Percentiles rank a stretch among this genome's conserved stretches.
Evolutionary conservation across 2,888 invertebrate species (phyloP).

Genomic region (Antheraea assamensis): DNA sequence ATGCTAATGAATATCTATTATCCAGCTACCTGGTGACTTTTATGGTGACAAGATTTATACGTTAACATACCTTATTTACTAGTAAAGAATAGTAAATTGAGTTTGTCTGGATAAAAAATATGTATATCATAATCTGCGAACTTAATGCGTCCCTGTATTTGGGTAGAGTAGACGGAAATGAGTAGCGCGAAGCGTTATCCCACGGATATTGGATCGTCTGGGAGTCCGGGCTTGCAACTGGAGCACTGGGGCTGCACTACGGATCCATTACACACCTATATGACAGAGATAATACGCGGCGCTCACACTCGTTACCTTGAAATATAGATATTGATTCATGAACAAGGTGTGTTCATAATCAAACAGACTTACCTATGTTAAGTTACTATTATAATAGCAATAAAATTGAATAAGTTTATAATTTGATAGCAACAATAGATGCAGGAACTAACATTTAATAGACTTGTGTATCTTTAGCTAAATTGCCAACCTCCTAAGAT

Average conservation of each 20-base stretch:
- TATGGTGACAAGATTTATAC: neutral
- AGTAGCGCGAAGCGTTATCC: slow-evolving; percentile 20
- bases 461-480: neutral
- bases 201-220: slow-evolving; percentile 26
- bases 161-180: slow-evolving; percentile 22
- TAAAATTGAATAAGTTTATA: neutral
- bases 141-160: neutral
- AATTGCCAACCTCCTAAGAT: neutral
- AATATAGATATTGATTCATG: neutral
- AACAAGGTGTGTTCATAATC: neutral
- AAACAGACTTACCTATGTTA: neutral
- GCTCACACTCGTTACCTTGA: neutral
- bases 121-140: neutral
- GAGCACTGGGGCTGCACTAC: slow-evolving; percentile 21
- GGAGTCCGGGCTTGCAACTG: slow-evolving; percentile 18
- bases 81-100: neutral
- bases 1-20: no score
- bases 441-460: neutral
- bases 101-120: neutral
- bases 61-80: neutral
- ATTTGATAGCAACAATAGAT: no score
- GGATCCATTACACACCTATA: slow-evolving; percentile 10
- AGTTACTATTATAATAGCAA: neutral
- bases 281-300: neutral
- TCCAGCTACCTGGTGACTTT: neutral